Conservation (phyloP, 2,113 vertebrate genomes). For the Tricholaema leucomelas region DNA sequence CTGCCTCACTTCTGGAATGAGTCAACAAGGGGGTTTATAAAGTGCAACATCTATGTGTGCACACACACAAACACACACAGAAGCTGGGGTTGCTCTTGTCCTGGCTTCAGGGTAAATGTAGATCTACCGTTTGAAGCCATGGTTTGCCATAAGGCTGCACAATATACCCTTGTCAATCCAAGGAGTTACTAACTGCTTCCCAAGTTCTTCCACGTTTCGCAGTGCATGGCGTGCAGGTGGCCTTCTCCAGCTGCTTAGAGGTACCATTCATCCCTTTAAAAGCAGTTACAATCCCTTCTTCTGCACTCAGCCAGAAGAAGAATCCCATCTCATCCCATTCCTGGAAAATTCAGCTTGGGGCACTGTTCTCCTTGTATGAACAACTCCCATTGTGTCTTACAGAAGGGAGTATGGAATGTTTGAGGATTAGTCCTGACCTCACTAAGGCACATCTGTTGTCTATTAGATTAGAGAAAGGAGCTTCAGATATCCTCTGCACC, state of each 20-base stretch:
- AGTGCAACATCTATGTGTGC: accelerated
- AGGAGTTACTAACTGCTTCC: background rate
- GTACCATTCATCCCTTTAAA: constrained; percentile 40
- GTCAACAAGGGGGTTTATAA: background rate
- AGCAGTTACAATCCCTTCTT: constrained; percentile 30
- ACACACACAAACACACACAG: background rate
- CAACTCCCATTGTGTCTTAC: background rate
- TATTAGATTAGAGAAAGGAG: constrained; percentile 12
- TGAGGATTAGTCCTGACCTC: constrained; percentile 12
- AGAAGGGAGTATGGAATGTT: background rate
- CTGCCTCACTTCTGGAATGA: constrained; percentile 18
- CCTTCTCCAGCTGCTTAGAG: constrained; percentile 49
- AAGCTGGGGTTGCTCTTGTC: background rate
- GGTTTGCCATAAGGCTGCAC: background rate
- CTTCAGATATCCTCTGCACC: background rate
- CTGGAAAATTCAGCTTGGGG: constrained; percentile 28
- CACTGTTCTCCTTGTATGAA: background rate
- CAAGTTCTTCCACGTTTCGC: background rate
- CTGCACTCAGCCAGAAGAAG: background rate
- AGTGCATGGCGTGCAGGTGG: constrained; percentile 8
- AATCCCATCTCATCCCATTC: background rate
- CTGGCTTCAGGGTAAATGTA: background rate
- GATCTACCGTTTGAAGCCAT: background rate
- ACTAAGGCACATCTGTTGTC: constrained; percentile 30
- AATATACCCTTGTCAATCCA: constrained; percentile 26